phyloP scores from a whole-genome alignment of 2,888 invertebrate species.

The Octonoba sinensis region DNA sequence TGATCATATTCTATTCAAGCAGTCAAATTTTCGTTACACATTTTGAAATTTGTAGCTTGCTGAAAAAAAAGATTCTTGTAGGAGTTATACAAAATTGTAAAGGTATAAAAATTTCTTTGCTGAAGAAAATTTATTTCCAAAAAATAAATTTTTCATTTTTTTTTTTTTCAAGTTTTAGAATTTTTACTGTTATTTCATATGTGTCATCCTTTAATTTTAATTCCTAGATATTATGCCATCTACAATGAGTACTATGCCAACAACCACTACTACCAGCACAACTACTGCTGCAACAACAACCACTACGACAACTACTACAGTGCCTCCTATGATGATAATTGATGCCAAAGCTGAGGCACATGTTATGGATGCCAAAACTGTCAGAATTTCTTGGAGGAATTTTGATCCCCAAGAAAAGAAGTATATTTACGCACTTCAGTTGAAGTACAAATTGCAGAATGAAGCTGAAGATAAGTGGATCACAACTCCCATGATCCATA shows the following conservation, averaged over 20 bases:
- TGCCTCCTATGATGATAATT: slow-evolving; percentile 78
- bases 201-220: background rate
- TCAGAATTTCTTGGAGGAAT: slow-evolving; percentile 85
- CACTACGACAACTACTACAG: slow-evolving; percentile 72
- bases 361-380: slow-evolving; percentile 79
- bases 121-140: too few relatives aligned
- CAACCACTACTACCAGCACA: background rate
- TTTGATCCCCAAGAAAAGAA: slow-evolving; percentile 84
- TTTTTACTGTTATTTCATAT: background rate
- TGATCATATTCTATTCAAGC: too few relatives aligned
- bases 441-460: slow-evolving; percentile 83
- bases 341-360: slow-evolving; percentile 82
- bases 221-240: too few relatives aligned
- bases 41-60: too few relatives aligned
- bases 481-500: slow-evolving; percentile 86
- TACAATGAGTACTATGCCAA: background rate
- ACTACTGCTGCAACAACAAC: slow-evolving; percentile 72
- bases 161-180: background rate
- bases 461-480: slow-evolving; percentile 83
- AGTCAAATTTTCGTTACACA: too few relatives aligned
- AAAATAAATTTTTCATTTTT: background rate
- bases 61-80: too few relatives aligned
- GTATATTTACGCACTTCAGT: slow-evolving; percentile 88
- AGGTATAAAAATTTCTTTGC: too few relatives aligned
- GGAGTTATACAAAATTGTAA: too few relatives aligned